Conservation (phyloP, 2,888 invertebrate species). For the Lottia gigantea region DNA sequence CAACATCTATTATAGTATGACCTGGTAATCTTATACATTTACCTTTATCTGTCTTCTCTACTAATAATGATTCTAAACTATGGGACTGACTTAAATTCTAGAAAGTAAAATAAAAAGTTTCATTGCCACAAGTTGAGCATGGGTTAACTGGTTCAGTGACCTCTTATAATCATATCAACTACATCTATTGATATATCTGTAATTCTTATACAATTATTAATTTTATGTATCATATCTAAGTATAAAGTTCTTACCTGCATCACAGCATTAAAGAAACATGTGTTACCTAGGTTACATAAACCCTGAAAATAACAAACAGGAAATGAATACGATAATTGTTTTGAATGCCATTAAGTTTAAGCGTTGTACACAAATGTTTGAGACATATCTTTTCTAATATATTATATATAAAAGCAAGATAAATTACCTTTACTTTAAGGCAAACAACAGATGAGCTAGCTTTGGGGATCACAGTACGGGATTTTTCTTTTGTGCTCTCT, state of each 20-base stretch:
- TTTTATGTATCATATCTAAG: no score
- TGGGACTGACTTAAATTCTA: constrained; percentile 66
- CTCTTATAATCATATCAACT: no score
- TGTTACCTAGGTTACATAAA: constrained; percentile 91
- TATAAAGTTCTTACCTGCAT: constrained; percentile 75
- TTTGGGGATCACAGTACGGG: constrained; percentile 26
- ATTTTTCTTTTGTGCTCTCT: constrained; percentile 14
- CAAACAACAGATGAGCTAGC: constrained; percentile 33
- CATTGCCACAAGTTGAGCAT: no score
- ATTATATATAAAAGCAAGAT: no score
- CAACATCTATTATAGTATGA: constrained; percentile 33
- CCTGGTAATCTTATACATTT: constrained; percentile 45
- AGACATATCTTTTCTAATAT: no score
- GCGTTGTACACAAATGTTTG: no score
- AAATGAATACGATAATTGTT: background rate
- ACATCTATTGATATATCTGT: no score
- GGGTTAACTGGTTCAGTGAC: no score
- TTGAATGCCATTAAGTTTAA: no score
- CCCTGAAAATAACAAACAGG: constrained; percentile 71
- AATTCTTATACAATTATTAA: no score
- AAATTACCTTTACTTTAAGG: constrained; percentile 50
- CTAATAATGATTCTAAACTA: constrained; percentile 54
- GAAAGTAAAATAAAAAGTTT: constrained; percentile 15
- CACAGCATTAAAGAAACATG: constrained; percentile 97
- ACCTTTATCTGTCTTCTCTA: constrained; percentile 52